Evolutionary conservation across 1,140 invertebrate species (phyloP).

Genomic region (Neodiprion virginianus): DNA sequence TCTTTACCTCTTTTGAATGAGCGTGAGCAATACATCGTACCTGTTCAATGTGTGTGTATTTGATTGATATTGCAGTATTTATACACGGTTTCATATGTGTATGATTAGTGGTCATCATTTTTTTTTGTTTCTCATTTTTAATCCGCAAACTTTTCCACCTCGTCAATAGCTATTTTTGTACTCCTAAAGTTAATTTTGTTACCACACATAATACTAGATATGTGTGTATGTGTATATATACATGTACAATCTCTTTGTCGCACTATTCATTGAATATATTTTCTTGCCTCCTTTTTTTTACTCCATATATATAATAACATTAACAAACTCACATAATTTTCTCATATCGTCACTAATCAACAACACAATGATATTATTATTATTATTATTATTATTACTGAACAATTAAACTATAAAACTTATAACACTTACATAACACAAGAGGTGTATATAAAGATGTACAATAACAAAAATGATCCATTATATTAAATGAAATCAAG

Average conservation of each 20-base stretch:
- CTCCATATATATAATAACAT: slow-evolving; percentile 34
- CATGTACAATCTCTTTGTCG: slow-evolving; percentile 49
- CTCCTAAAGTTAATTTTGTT: neutral
- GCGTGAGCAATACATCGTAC: slow-evolving; percentile 48
- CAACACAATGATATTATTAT: slow-evolving; percentile 40
- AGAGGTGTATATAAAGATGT: slow-evolving; percentile 33
- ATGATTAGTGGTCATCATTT: neutral
- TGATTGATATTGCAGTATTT: slow-evolving; percentile 34
- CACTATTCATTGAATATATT: neutral
- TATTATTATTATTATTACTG: slow-evolving; percentile 32
- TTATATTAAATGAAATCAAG: slow-evolving; percentile 55
- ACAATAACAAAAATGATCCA: slow-evolving; percentile 54
- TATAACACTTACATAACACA: slow-evolving; percentile 44
- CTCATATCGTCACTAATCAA: slow-evolving; percentile 44
- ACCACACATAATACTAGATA: too few species aligned
- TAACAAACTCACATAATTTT: slow-evolving; percentile 44
- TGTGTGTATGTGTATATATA: slow-evolving; percentile 9
- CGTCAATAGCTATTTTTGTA: slow-evolving; percentile 6
- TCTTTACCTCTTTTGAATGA: slow-evolving; percentile 50
- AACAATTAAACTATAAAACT: slow-evolving; percentile 44
- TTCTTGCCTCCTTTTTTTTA: slow-evolving; percentile 36
- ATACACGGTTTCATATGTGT: neutral
- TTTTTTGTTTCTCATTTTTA: neutral
- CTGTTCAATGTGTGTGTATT: slow-evolving; percentile 34
- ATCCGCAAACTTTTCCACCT: slow-evolving; percentile 18